Percentiles rank a stretch among this genome's conserved stretches.
Evolutionary conservation across 30 jellyfish, hydroid and myxozoan species (phyloP).

Genomic region (Aurelia sp.): DNA sequence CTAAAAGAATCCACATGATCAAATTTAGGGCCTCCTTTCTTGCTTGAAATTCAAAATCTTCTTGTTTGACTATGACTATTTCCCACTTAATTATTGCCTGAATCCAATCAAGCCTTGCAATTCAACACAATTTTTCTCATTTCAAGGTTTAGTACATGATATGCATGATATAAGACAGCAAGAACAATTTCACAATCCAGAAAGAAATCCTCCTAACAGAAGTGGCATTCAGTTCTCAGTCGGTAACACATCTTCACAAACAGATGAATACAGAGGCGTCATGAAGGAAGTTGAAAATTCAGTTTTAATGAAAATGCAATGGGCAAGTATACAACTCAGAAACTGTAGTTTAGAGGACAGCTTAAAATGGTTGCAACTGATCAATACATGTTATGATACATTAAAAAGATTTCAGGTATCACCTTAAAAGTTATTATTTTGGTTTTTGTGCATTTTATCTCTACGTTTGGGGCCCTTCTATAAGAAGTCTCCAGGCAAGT

Average conservation of each 20-base stretch:
- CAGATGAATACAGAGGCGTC: constrained; percentile 63
- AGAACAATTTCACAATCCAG: constrained; percentile 6
- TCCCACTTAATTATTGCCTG: no score
- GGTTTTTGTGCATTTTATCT: no score
- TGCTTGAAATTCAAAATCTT: no score
- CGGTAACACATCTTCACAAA: constrained; percentile 9
- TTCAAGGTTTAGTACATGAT: background rate
- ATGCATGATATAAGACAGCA: background rate
- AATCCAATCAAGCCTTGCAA: no score
- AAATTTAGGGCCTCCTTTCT: no score
- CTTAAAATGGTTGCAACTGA: constrained; percentile 26
- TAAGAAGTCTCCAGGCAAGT: no score
- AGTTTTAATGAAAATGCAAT: constrained; percentile 56
- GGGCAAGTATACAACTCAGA: constrained; percentile 49
- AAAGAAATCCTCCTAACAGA: background rate
- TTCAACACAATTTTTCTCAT: no score
- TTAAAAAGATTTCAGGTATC: background rate
- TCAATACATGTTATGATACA: constrained; percentile 48
- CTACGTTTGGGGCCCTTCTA: no score
- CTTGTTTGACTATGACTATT: no score
- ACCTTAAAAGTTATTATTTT: no score
- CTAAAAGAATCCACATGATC: no score
- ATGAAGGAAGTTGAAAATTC: constrained; percentile 45
- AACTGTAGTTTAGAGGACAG: constrained; percentile 38
- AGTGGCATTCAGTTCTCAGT: constrained; percentile 1